Base-by-base conservation (phyloP, 2,113 vertebrate species). In the Nibea albiflora region DNA sequence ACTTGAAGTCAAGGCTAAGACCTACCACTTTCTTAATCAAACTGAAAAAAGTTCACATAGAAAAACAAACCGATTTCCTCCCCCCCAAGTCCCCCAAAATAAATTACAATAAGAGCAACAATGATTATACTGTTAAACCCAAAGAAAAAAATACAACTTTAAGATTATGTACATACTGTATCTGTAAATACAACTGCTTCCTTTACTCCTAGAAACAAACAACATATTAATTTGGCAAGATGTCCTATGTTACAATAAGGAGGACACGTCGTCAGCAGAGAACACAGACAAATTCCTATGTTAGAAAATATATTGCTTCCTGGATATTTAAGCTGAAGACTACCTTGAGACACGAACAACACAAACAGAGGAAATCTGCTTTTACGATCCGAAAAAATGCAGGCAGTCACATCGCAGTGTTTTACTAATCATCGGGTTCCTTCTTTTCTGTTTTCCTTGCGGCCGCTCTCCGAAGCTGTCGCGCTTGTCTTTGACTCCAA, bases 291-390 rank as follows among this genome's bases (percentile, higher is more conserved):
- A 46, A 46, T 31, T 92, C 81, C 84, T 80, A 89, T 86, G 84
- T 90, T 93, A 91, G 84, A 93, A 94, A 94, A 94, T 84, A 92
- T 92, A 93, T 93, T 93, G 91, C 90, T 93, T 94, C 86, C 91
- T 81, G 72, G 78, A 78, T 78, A 78, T 89, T 89, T 85, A 76
- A 88, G 80, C 84, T 87, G 80, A 86, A 76, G 70, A 88, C 86
- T 83, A 87, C 49, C 77, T 85, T 72, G 57, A 85, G 79, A 90
- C 76, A 85, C 71, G 82, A 81, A 90, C 61, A 69, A 80, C 75
- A 89, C 78, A 72, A 85, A 86, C 0, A 72, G 60, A 86, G 62
- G 57, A 64, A 26, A 64, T 57, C 82, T 66, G 56, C 56, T 80
- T 85, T 73, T 72, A 50, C 62, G 64, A 47, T 81, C 1, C 1